Evolutionary conservation across 2,888 invertebrate species (phyloP).

Genomic region (Aphelenchoides bicaudatus): DNA sequence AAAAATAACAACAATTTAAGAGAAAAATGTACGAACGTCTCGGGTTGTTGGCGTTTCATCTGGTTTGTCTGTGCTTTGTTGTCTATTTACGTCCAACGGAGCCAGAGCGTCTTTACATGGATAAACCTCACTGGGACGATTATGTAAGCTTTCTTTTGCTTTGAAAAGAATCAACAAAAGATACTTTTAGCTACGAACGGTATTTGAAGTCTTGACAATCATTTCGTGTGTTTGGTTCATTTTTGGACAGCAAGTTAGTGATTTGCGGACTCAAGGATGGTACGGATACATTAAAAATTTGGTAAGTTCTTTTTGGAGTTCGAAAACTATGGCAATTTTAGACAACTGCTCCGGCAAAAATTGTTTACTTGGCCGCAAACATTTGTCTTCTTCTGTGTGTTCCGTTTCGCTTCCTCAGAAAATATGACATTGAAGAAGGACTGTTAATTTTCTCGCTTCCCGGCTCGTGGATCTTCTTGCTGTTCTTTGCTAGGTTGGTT

Average conservation of each 20-base stretch:
- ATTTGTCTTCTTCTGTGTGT: constrained; percentile 68
- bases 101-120: constrained; percentile 65
- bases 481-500: constrained; percentile 93
- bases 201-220: constrained; percentile 80
- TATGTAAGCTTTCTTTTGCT: constrained; percentile 75
- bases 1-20: constrained; percentile 64
- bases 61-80: constrained; percentile 80
- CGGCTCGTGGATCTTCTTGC: constrained; percentile 91
- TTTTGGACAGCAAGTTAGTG: constrained; percentile 85
- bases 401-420: constrained; percentile 40
- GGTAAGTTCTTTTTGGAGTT: constrained; percentile 66
- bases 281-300: constrained; percentile 83
- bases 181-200: constrained; percentile 67
- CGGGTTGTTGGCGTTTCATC: constrained; percentile 79
- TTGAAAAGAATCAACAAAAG: constrained; percentile 27
- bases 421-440: constrained; percentile 74
- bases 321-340: constrained; percentile 72
- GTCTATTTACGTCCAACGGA: constrained; percentile 82
- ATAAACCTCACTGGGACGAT: constrained; percentile 45
- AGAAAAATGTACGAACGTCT: constrained; percentile 87
- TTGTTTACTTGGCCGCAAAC: constrained; percentile 86
- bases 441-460: constrained; percentile 86
- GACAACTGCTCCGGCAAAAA: constrained; percentile 89
- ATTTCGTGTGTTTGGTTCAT: constrained; percentile 81
- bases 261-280: constrained; percentile 87